Evolutionary conservation across 1,140 invertebrate genomes (phyloP).

Genomic region (Drosophila hydei): DNA sequence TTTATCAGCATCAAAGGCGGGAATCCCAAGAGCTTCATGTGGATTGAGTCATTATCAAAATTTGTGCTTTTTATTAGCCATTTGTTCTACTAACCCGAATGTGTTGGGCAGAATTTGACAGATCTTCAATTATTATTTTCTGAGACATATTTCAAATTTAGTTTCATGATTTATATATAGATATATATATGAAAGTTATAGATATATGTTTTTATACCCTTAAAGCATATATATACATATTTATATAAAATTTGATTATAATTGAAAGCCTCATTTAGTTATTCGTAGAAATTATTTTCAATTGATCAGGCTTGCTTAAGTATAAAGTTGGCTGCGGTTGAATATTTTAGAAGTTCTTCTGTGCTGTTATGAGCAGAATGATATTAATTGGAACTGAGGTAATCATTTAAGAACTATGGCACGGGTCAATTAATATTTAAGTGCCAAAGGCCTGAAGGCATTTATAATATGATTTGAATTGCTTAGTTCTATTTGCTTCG

Average conservation of each 20-base stretch:
- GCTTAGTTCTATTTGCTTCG: constrained; percentile 4
- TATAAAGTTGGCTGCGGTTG: not conserved
- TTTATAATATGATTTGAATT: constrained; percentile 2
- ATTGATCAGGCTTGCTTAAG: no score
- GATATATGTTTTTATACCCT: no score
- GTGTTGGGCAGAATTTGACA: not conserved
- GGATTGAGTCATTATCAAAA: constrained; percentile 1
- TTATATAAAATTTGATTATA: no score
- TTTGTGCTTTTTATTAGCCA: not conserved
- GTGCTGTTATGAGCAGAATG: not conserved
- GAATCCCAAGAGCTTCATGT: constrained; percentile 6
- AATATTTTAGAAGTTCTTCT: not conserved
- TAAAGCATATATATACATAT: no score
- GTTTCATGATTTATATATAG: no score
- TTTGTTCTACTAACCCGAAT: constrained; percentile 8
- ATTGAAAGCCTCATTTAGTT: no score
- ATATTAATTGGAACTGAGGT: not conserved
- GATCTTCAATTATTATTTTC: not conserved
- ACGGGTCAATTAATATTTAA: not conserved
- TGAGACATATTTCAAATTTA: no score
- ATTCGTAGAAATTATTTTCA: no score
- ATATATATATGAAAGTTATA: no score
- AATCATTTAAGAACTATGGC: not conserved
- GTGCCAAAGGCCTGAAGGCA: not conserved
- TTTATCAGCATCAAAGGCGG: constrained; percentile 12